Base-by-base conservation (phyloP, 2,113 vertebrate species). In the Anarhynchus alexandrinus region DNA sequence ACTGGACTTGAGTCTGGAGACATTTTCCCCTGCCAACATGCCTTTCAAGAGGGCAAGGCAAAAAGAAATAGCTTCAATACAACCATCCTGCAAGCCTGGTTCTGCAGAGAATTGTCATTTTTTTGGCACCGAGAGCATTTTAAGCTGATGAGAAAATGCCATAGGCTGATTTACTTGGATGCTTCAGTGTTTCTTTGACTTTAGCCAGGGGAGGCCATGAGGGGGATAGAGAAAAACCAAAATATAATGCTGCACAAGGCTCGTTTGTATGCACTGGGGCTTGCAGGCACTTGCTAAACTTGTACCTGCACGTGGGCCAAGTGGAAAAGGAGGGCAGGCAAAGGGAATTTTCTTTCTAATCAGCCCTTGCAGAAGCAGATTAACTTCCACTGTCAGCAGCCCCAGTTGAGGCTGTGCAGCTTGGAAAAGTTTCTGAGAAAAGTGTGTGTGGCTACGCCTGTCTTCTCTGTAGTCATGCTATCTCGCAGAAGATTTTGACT, bases 131-230 rank as follows among this genome's bases (percentile, higher is more conserved):
- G 54, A 82, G 16, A 79, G 65, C 82, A 87, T 95, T 96, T 96
- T 87, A 96, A 94, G 38, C 86, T 83, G 88, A 88, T 95, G 93
- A 96, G 97, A 94, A 95, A 94, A 90, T 47, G 89, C 74, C 93
- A 92, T 38, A 79, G 96, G 69, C 93, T 95, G 92, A 94, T 96
- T 97, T 96, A 91, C 67, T 97, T 96, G 91, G 96, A 95, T 95
- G 91, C 93, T 94, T 96, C 86, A 87, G 82, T 73, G 40, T 93
- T 90, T 90, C 94, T 89, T 94, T 96, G 93, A 91, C 73, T 97
- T 96, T 51, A 96, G 94, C 80, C 73, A 91, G 82, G 61, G 82
- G 94, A 96, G 79, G 87, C 88, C 79, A 22, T 30, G 86, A 88
- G 47, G 3, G 12, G 70, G 74, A 80, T 72, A 86, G 82, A 86